Evolutionary conservation across 2,888 invertebrate species (phyloP).

Genomic region (Eueremaeus valkanovi): DNA sequence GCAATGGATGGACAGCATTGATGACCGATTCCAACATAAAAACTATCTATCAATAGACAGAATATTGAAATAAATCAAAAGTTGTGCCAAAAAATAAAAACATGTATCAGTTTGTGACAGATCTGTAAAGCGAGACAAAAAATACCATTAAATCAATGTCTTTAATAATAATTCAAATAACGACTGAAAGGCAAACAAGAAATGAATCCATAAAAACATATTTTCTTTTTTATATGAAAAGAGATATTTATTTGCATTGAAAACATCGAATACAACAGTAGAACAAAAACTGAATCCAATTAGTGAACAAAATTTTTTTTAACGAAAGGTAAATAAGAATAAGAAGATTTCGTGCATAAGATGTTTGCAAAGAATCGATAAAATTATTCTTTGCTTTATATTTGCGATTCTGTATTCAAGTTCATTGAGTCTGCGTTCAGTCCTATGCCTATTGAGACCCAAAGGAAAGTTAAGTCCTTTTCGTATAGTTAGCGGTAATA

Average conservation of each 20-base stretch:
- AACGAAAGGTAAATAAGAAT: not conserved
- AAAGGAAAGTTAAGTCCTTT: not conserved
- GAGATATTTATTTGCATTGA: too few relatives aligned
- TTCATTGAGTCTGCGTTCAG: constrained; percentile 17
- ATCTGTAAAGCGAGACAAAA: too few relatives aligned
- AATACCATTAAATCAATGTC: constrained; percentile 5
- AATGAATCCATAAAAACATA: not conserved
- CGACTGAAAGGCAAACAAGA: not conserved
- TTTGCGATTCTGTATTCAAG: constrained; percentile 8
- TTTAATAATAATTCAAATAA: not conserved
- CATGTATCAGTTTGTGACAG: too few relatives aligned
- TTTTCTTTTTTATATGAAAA: too few relatives aligned
- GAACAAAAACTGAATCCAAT: not conserved
- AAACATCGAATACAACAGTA: not conserved
- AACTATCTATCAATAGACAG: not conserved
- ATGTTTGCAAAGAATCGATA: constrained; percentile 3
- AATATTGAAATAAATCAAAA: not conserved
- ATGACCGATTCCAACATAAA: not conserved
- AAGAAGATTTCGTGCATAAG: constrained; percentile 13
- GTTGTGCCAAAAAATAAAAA: too few relatives aligned
- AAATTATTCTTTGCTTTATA: not conserved
- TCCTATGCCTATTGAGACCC: not conserved
- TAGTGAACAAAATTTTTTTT: not conserved
- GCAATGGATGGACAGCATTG: not conserved
- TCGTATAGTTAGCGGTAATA: not conserved